phyloP scores from a whole-genome alignment of 2,797 vertebrate species.

The Leuciscus waleckii region DNA sequence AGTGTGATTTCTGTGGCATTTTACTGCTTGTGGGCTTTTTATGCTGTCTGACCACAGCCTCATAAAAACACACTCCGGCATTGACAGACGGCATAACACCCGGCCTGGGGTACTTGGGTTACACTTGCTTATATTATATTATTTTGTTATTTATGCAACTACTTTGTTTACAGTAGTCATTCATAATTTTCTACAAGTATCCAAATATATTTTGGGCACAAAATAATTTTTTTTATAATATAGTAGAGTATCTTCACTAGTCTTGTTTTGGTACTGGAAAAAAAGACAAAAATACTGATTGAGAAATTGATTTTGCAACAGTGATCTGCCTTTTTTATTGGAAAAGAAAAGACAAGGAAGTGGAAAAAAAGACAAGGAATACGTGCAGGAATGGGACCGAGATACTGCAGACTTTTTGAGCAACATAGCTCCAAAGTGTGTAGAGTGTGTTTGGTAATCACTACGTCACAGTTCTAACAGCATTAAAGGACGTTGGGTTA shows the following conservation, averaged over 20 bases:
- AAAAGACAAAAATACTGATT: not conserved
- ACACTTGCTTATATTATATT: constrained; percentile 65
- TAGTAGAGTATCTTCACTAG: not conserved
- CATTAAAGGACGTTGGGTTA: not conserved
- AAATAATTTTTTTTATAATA: too few species aligned
- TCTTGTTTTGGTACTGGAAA: not conserved
- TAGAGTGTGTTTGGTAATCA: not conserved
- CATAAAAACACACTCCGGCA: constrained; percentile 79
- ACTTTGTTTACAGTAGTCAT: not conserved
- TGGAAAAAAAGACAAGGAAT: not conserved
- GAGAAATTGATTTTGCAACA: not conserved
- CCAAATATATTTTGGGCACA: not conserved
- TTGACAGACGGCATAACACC: constrained; percentile 71
- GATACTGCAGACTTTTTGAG: not conserved
- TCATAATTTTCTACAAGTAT: not conserved
- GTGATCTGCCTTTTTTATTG: not conserved
- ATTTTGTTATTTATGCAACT: not conserved
- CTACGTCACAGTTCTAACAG: not conserved
- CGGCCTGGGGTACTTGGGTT: constrained; percentile 78
- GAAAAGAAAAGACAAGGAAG: not conserved
- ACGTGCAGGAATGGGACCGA: not conserved
- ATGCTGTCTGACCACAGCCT: constrained; percentile 79
- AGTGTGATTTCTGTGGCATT: constrained; percentile 78
- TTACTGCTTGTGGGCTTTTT: constrained; percentile 76
- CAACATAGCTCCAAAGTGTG: not conserved